Percentiles rank a stretch among this genome's conserved stretches.
Conservation (phyloP, 2,113 vertebrate species). For the Pteropus alecto region DNA sequence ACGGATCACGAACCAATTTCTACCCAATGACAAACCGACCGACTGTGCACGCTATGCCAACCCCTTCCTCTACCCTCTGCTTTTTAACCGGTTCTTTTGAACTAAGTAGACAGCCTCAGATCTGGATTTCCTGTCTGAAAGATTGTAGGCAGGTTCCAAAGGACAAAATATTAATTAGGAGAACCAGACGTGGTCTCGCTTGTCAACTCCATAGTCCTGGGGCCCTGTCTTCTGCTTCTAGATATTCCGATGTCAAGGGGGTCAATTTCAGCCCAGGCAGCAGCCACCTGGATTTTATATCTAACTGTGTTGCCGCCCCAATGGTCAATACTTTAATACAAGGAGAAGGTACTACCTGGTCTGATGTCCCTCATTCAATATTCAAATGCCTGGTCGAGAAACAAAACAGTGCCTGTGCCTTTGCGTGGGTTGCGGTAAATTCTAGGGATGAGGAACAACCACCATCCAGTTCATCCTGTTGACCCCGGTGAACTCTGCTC, state of each 20-base stretch:
- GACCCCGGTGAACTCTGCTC: conserved; percentile 8
- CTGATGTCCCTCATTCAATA: not conserved
- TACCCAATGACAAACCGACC: not conserved
- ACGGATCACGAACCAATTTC: not conserved
- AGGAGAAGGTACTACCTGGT: not conserved
- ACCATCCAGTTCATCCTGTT: not conserved
- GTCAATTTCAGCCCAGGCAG: not conserved
- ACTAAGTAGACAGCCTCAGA: not conserved
- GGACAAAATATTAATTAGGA: not conserved
- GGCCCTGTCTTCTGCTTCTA: not conserved
- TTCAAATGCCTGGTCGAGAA: not conserved
- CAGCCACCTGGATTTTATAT: not conserved
- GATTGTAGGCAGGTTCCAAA: not conserved
- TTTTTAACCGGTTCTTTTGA: not conserved
- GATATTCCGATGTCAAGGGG: too few relatives aligned
- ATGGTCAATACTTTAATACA: not conserved
- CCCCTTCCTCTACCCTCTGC: not conserved
- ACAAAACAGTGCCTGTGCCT: not conserved
- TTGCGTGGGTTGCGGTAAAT: not conserved
- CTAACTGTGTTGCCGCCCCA: too few relatives aligned
- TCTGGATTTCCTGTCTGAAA: not conserved
- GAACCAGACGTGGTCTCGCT: not conserved
- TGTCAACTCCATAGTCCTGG: not conserved
- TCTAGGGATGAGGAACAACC: not conserved
- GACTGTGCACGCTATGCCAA: not conserved